A percentile compares a stretch with the other conserved stretches of the same genome.
Conservation (phyloP, 2,797 vertebrate genomes). For the Danionella dracula region DNA sequence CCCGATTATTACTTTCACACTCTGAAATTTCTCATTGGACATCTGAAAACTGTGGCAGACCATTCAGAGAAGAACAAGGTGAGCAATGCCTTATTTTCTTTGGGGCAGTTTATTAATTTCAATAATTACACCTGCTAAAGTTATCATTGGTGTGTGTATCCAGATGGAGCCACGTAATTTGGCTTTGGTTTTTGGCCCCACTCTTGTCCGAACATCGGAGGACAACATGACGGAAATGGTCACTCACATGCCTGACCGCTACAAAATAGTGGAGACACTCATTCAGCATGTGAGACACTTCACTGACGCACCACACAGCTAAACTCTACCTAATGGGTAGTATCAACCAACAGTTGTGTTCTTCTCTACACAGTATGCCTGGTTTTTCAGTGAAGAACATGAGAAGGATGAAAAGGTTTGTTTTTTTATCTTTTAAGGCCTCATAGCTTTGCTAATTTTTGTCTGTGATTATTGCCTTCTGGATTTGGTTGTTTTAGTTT, state of each 20-base stretch:
- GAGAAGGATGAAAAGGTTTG: slow-evolving; percentile 91
- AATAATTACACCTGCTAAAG: background rate
- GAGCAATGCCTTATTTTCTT: background rate
- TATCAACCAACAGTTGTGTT: background rate
- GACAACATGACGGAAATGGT: slow-evolving; percentile 99
- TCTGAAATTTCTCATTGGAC: slow-evolving; percentile 87
- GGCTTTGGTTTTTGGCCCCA: slow-evolving; percentile 94
- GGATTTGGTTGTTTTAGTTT: too few relatives aligned
- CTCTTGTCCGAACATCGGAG: slow-evolving; percentile 89
- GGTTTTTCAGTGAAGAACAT: slow-evolving; percentile 91
- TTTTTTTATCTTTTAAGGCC: background rate
- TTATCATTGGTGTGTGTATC: background rate
- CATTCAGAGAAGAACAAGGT: slow-evolving; percentile 96
- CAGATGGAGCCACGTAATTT: slow-evolving; percentile 98
- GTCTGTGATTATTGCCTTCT: too few relatives aligned
- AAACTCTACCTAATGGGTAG: background rate
- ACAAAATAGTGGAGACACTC: slow-evolving; percentile 96
- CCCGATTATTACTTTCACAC: slow-evolving; percentile 93
- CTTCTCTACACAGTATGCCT: slow-evolving; percentile 71
- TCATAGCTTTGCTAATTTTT: too few relatives aligned
- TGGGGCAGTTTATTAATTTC: background rate
- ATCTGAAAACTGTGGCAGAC: slow-evolving; percentile 92
- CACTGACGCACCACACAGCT: background rate
- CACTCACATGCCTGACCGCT: slow-evolving; percentile 98
- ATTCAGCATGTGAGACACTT: slow-evolving; percentile 85